Evolutionary conservation across 2,113 vertebrate genomes (phyloP).

Genomic region (Phasianus colchicus): DNA sequence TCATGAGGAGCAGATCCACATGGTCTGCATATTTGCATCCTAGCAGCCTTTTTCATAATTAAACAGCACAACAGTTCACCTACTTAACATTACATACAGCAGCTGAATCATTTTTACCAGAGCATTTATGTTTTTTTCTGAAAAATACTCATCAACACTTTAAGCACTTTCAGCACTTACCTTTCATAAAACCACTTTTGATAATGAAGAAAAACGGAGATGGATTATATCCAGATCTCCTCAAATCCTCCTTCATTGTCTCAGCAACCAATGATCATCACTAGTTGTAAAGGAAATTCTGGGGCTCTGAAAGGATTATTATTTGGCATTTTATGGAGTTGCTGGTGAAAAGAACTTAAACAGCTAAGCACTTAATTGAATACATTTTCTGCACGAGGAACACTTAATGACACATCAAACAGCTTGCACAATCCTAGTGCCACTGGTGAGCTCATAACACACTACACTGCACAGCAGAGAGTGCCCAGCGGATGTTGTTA

Average conservation of each 20-base stretch:
- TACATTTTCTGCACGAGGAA: not conserved
- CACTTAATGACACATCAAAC: not conserved
- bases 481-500: not conserved
- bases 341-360: not conserved
- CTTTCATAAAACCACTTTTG: not conserved
- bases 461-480: not conserved
- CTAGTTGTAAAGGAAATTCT: not conserved
- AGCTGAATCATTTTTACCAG: not conserved
- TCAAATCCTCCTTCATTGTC: not conserved
- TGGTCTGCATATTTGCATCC: accelerated
- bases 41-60: not conserved
- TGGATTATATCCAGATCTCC: not conserved
- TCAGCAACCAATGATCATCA: not conserved
- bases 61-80: not conserved
- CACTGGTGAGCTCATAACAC: not conserved
- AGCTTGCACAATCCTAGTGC: not conserved
- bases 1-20: not conserved
- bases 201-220: not conserved
- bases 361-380: not conserved
- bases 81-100: not conserved
- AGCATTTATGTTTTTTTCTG: not conserved
- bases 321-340: not conserved
- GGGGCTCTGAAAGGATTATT: not conserved
- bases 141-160: not conserved
- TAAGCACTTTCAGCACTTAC: not conserved